Evolutionary conservation across 2,888 invertebrate species (phyloP).

Genomic region (Brachyptera putata): DNA sequence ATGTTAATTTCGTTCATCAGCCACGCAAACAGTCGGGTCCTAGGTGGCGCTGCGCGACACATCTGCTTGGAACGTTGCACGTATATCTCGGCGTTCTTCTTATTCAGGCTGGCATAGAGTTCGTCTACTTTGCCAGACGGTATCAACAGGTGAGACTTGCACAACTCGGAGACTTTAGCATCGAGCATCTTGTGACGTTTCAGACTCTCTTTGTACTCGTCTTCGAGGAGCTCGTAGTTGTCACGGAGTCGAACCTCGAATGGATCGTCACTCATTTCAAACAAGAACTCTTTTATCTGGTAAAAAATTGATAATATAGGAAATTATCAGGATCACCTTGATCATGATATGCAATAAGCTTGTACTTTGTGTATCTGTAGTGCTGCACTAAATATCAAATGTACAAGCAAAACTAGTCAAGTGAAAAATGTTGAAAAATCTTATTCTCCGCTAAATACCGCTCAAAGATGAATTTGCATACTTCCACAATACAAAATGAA

Average conservation of each 20-base stretch:
- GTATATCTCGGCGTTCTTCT: constrained; percentile 93
- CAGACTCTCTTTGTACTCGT: constrained; percentile 91
- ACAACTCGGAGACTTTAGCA: constrained; percentile 72
- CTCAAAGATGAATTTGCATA: too few species aligned
- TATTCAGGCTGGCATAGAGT: constrained; percentile 77
- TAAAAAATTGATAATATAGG: too few species aligned
- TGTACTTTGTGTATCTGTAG: too few species aligned
- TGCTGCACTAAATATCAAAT: too few species aligned
- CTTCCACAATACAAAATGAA: too few species aligned
- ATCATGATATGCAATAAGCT: too few species aligned
- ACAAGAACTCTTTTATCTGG: constrained; percentile 76
- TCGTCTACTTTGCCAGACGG: constrained; percentile 84
- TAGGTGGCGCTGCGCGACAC: constrained; percentile 56
- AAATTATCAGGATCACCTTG: too few species aligned
- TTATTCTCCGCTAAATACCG: too few species aligned
- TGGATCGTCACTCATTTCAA: constrained; percentile 96
- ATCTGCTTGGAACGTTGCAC: constrained; percentile 80
- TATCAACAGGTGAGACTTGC: constrained; percentile 75
- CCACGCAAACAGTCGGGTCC: constrained; percentile 83
- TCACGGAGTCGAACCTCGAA: constrained; percentile 95
- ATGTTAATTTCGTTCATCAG: constrained; percentile 69
- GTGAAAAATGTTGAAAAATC: too few species aligned
- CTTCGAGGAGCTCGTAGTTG: constrained; percentile 91
- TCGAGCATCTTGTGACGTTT: constrained; percentile 86
- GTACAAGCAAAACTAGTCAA: too few species aligned